Evolutionary conservation across 35 echinoderm and acorn worm species (phyloP).

Genomic region (Heliocidaris tuberculata): DNA sequence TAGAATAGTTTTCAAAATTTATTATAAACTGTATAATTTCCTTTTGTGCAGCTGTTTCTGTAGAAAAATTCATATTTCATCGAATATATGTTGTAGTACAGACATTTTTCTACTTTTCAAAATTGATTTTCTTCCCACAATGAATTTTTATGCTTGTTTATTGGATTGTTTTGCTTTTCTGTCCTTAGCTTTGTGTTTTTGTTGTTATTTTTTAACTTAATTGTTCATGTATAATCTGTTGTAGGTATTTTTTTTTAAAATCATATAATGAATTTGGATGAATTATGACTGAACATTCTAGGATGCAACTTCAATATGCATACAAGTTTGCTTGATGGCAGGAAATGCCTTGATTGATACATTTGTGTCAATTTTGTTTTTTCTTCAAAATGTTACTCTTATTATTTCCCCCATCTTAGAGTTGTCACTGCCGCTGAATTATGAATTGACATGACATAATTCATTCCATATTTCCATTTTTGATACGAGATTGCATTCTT

Average conservation of each 20-base stretch:
- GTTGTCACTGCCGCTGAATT: neutral
- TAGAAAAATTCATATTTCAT: neutral
- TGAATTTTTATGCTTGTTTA: neutral
- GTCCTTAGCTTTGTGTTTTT: neutral
- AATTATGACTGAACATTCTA: neutral
- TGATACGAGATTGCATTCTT: neutral
- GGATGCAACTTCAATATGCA: no score
- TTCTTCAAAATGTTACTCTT: neutral
- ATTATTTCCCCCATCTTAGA: neutral
- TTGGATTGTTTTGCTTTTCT: neutral
- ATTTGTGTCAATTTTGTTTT: no score
- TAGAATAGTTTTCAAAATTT: neutral
- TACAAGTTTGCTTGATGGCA: no score
- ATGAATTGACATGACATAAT: neutral
- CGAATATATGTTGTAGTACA: neutral
- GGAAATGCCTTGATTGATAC: no score
- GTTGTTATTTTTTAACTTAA: neutral
- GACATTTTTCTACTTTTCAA: neutral
- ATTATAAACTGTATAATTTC: neutral
- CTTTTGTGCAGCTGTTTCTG: neutral
- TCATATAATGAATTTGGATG: neutral
- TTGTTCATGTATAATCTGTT: neutral
- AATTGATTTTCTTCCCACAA: neutral
- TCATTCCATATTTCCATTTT: neutral
- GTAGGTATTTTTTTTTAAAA: neutral